Evolutionary conservation across 2,113 vertebrate species (phyloP), one percentile per base, ranked within the genome.

Genomic region (Microcebus griseorufus): DNA sequence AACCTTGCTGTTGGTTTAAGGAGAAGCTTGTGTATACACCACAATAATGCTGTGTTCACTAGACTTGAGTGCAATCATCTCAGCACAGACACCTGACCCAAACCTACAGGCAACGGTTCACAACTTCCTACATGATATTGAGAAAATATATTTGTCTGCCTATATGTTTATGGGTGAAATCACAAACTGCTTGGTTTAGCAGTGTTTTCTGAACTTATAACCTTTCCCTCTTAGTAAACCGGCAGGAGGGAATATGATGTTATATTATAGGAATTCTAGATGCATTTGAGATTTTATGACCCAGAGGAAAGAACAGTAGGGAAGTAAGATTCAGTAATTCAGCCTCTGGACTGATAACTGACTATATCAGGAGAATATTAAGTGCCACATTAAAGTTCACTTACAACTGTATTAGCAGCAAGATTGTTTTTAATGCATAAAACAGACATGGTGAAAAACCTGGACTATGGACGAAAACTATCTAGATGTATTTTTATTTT

Each of bases 171-270:
- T 37, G 96, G 65, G 67, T 79, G 81, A 97, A 76, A 34, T 20
- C 65, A 53, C 37, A 67, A 60, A 8, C 53, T 82, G 25, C 62
- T 97, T 72, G 12, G 45, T 60, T 96, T 53, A 96, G 85, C 84
- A 90, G n/a, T 39, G 37, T 95, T 86, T 93, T 89, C 75, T 90
- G 67, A 97, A 93, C 42, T 94, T 97, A 16, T 9, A 62, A 73
- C 16, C 67, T 88, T 95, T 95, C 23, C 65, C 32, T 79, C 55
- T 75, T 79, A 73, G 27, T n/a, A 81, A 70, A 85, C 62, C 23
- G 9, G 25, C 29, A 91, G n/a, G 60, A 82, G 76, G 45, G 27
- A 86, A 5, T 65, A 23, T 67, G 75, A 16, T 27, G 3, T 51
- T 81, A 37, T 72, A 55, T 79, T 39, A 23, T 34, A 75, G 14